Percentiles rank a stretch among this genome's conserved stretches.
These are phyloP conservation scores for Smithornis capensis DNA, from an alignment of 2,113 vertebrate genomes.

Conservation along the genomic window DNA sequence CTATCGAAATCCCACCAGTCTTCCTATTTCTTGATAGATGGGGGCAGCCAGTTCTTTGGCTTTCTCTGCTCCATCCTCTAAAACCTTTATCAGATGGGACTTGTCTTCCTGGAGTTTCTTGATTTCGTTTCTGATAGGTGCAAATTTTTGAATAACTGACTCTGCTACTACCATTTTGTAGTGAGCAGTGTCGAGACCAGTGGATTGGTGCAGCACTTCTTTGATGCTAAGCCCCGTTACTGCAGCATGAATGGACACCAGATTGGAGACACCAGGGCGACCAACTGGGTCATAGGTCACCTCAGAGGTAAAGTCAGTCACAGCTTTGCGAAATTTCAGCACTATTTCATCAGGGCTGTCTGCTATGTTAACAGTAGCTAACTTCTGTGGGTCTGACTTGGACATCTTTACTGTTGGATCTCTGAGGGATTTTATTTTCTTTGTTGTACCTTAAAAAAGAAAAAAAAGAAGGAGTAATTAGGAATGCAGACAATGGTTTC, in stretches of 20 bases:
- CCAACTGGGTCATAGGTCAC: conserved; percentile 86
- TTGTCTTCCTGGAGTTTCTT: conserved; percentile 79
- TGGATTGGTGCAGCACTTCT: conserved; percentile 77
- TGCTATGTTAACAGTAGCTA: conserved; percentile 84
- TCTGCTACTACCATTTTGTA: conserved; percentile 91
- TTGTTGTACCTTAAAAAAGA: conserved; percentile 75
- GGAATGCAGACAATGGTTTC: background rate
- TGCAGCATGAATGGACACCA: conserved; percentile 87
- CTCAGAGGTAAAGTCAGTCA: conserved; percentile 94
- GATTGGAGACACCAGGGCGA: conserved; percentile 89
- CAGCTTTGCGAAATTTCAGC: conserved; percentile 87
- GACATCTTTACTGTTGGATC: conserved; percentile 93
- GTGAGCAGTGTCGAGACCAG: conserved; percentile 82
- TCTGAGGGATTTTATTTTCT: conserved; percentile 92
- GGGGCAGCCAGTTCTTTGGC: conserved; percentile 85
- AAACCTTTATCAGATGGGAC: conserved; percentile 78
- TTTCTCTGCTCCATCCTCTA: conserved; percentile 76
- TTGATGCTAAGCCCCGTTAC: conserved; percentile 71
- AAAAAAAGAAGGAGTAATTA: background rate
- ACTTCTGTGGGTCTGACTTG: conserved; percentile 87
- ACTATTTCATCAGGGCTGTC: conserved; percentile 88
- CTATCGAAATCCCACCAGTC: conserved; percentile 86
- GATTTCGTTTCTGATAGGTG: conserved; percentile 85
- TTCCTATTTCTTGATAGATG: conserved; percentile 80
- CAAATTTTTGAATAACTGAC: conserved; percentile 83